These are phyloP conservation scores for Macrophya alboannulata DNA, from an alignment of 2,888 invertebrate genomes.

Conservation along the genomic window DNA sequence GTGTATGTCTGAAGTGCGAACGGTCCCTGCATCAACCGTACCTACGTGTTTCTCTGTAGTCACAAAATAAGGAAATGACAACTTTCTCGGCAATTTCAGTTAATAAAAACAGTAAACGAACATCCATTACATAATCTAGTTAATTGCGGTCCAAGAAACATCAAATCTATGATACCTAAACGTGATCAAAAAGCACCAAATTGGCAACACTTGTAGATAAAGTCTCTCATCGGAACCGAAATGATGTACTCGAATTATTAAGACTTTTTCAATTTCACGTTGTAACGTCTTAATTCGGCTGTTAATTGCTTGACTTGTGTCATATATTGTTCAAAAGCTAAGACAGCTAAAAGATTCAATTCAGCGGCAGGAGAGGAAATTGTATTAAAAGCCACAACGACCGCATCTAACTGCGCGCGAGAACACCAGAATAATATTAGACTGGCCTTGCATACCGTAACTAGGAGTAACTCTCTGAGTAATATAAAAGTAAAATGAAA, in stretches of 20 bases:
- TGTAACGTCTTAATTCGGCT: neutral
- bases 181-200: neutral
- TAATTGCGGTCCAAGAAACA: neutral
- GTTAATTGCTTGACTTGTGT: neutral
- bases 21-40: neutral
- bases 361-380: constrained; percentile 46
- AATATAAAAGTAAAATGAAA: neutral
- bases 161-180: neutral
- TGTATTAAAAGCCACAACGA: constrained; percentile 44
- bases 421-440: constrained; percentile 40
- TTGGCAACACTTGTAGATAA: neutral
- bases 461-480: neutral
- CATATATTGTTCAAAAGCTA: neutral
- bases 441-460: neutral
- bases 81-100: constrained; percentile 9
- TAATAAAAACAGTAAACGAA: neutral
- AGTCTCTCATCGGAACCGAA: neutral
- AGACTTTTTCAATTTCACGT: neutral
- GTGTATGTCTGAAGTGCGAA: neutral
- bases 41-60: neutral
- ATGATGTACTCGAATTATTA: neutral
- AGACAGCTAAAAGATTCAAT: constrained; percentile 26
- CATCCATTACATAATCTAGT: constrained; percentile 14
- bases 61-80: neutral
- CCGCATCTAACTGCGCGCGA: constrained; percentile 30